These are phyloP conservation scores for Myrmecobius fasciatus DNA, from an alignment of 2,113 vertebrate species.

Conservation along the genomic window DNA sequence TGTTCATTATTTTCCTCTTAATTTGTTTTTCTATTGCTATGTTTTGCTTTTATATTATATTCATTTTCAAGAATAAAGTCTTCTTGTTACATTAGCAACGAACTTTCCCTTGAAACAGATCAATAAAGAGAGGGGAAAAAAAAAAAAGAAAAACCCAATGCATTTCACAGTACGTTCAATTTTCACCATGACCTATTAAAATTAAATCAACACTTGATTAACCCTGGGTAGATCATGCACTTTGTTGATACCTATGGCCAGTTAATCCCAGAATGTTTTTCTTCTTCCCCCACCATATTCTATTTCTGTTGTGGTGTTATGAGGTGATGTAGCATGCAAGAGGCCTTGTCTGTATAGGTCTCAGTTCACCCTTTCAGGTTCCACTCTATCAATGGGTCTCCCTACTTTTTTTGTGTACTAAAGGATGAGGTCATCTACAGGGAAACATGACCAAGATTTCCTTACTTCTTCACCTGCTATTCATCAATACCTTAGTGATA, in stretches of 20 bases:
- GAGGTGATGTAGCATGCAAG: neutral
- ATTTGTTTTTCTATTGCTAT: neutral
- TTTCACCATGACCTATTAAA: neutral
- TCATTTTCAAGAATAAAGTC: neutral
- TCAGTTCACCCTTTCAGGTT: neutral
- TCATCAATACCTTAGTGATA: neutral
- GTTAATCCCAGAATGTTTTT: neutral
- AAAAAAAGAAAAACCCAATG: neutral
- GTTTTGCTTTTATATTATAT: neutral
- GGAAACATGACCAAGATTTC: neutral
- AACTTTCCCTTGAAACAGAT: neutral
- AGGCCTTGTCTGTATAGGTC: neutral
- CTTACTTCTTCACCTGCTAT: neutral
- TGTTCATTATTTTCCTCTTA: neutral
- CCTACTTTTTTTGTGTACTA: neutral
- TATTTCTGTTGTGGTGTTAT: neutral
- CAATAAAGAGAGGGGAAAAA: neutral
- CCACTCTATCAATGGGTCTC: neutral
- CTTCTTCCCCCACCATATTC: neutral
- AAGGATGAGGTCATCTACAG: neutral
- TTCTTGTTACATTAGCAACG: neutral
- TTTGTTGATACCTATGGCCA: constrained; percentile 4
- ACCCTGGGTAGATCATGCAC: neutral
- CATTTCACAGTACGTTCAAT: neutral
- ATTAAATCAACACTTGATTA: neutral